Evolutionary conservation across 2,113 vertebrate genomes (phyloP), one percentile per base, ranked within the genome.

Genomic region (Pseudorectes ferrugineus): DNA sequence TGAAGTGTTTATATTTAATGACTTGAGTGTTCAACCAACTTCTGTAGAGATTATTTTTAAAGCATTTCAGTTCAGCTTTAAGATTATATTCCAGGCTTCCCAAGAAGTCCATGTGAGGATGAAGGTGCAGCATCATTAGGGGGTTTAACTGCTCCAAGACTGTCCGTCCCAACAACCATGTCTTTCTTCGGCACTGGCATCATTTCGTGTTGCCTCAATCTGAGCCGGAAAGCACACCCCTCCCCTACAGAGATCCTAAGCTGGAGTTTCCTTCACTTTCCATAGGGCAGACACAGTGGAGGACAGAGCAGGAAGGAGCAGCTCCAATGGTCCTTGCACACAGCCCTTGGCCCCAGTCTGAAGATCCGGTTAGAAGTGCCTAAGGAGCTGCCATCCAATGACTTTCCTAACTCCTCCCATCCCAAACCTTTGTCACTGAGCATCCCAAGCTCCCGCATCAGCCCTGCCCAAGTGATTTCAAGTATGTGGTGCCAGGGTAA

Each of bases 401-500:
- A 71, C 21, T 76, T 26, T 72, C 11, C 38, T 66, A 74, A n/a
- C 20, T 51, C 43, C 40, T 86, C 31, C 58, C 9, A 17, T 38
- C 31, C 67, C 21, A 43, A 59, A 91, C 14, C 6, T 89, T 88
- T 86, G 54, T 12, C 15, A 38, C 12, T 5, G 1, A 0, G 9
- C 3, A 0, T 57, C 28, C 40, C 49, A 68, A 65, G 55, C 2
- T 7, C 24, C 24, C 35, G 36, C 29, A 33, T 38, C 29, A 67
- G 25, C 48, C 25, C 35, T 45, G 57, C 33, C 48, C 62, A 76
- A 79, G 45, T 55, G 58, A 35, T 68, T 88, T 79, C 57, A 72
- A 51, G 20, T 11, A n/a, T 18, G 26, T 1, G 1, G 49, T 3
- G 0, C 29, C 29, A 52, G 26, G 11, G 11, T 28, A 8, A 76